Percentiles rank a stretch among this genome's conserved stretches.
Conservation (phyloP, 2,797 vertebrate genomes). For the Pangasius sanitwongsei region DNA sequence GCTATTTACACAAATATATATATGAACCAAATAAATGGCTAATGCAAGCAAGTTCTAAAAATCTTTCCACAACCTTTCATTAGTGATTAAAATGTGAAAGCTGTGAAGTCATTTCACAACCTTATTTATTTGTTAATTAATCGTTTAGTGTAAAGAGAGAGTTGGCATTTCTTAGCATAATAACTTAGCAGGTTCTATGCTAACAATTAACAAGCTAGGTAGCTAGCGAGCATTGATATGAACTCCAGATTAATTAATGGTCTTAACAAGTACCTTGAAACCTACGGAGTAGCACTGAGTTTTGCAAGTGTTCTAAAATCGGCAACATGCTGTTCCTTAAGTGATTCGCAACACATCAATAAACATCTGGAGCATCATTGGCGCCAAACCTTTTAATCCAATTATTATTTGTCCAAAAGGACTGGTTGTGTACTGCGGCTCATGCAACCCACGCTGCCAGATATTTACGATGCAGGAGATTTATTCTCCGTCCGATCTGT, state of each 20-base stretch:
- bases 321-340: background rate
- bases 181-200: background rate
- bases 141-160: background rate
- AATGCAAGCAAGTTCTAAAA: background rate
- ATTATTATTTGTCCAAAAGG: background rate
- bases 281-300: background rate
- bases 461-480: conserved; percentile 24
- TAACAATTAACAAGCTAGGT: background rate
- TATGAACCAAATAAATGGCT: background rate
- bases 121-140: background rate
- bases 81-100: background rate
- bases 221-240: background rate
- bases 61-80: background rate
- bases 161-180: background rate
- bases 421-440: background rate
- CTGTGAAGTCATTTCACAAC: background rate
- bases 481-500: background rate
- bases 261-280: background rate
- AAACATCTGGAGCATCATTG: background rate
- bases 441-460: background rate
- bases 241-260: background rate
- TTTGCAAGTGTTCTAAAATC: background rate
- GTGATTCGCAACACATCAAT: too few relatives aligned
- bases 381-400: too few relatives aligned
- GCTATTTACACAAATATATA: background rate